Conservation (phyloP, 37 sponge, comb jelly and placozoan genomes). For the Oscarella lobularis region DNA sequence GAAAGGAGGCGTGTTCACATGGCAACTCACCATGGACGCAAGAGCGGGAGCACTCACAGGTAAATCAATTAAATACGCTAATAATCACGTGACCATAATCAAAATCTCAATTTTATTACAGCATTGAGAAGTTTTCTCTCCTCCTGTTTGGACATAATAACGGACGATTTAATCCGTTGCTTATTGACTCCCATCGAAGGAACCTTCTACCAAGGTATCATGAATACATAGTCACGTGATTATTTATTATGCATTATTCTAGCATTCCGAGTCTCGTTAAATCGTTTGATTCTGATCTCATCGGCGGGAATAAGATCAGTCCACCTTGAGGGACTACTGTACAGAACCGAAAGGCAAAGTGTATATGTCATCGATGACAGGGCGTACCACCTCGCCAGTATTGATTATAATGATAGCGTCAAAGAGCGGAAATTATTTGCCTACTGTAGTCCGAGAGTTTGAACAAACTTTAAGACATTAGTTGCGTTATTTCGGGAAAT, state of each 20-base stretch:
- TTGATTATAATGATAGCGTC: too few species aligned
- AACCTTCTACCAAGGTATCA: conserved; percentile 24
- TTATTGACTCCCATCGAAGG: conserved; percentile 72
- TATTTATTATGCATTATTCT: background rate
- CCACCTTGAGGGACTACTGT: too few species aligned
- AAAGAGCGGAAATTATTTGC: too few species aligned
- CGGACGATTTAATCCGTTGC: conserved; percentile 54
- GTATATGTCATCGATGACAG: too few species aligned
- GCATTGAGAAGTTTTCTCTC: conserved; percentile 48
- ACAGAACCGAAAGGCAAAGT: too few species aligned
- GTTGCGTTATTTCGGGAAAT: too few species aligned
- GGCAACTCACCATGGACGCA: conserved; percentile 53
- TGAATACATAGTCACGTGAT: background rate
- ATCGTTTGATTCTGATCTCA: too few species aligned
- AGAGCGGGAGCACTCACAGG: conserved; percentile 74
- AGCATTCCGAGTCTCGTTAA: conserved; percentile 21
- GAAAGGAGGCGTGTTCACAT: conserved; percentile 21
- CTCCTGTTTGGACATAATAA: conserved; percentile 68
- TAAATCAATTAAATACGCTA: conserved; percentile 6
- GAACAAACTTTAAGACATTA: too few species aligned
- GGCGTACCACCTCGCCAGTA: too few species aligned
- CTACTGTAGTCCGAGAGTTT: too few species aligned
- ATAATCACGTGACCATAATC: background rate
- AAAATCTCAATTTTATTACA: too few species aligned
- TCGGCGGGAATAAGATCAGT: too few species aligned